Percentiles rank a stretch among this genome's conserved stretches.
These are phyloP conservation scores for Laticauda colubrina DNA, from an alignment of 2,113 vertebrate species.

Conservation along the genomic window DNA sequence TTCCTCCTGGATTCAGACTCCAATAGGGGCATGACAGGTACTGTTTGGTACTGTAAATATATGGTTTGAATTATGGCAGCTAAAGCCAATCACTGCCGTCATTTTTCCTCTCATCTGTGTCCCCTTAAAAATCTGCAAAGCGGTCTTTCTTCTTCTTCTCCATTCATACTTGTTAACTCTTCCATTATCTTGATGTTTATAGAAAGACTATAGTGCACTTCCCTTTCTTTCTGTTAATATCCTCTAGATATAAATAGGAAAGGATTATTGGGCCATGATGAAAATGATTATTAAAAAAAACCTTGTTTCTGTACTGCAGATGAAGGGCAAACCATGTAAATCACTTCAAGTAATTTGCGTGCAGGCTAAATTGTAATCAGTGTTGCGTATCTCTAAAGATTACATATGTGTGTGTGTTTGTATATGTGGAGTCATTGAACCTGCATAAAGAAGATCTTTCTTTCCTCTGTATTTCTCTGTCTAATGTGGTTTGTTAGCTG, in stretches of 20 bases:
- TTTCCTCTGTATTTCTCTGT: not conserved
- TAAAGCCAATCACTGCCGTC: not conserved
- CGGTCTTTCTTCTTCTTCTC: not conserved
- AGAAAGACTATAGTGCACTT: not conserved
- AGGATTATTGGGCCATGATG: not conserved
- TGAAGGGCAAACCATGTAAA: not conserved
- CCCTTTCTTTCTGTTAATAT: not conserved
- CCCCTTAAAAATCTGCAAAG: not conserved
- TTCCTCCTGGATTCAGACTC: no score
- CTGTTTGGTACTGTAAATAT: no score
- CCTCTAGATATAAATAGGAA: not conserved
- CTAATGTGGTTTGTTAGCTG: not conserved
- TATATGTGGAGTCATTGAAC: not conserved
- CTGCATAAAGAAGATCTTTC: not conserved
- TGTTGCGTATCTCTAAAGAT: not conserved
- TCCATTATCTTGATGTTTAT: not conserved
- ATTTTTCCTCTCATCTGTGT: not conserved
- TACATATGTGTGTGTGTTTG: not conserved
- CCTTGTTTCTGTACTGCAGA: not conserved
- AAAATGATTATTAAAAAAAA: not conserved
- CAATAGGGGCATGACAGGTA: no score
- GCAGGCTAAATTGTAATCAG: not conserved
- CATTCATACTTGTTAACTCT: not conserved
- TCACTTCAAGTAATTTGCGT: not conserved
- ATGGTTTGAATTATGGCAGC: not conserved